Base-by-base conservation (phyloP, 2,888 invertebrate species). In the Apomyelois bistriatella region DNA sequence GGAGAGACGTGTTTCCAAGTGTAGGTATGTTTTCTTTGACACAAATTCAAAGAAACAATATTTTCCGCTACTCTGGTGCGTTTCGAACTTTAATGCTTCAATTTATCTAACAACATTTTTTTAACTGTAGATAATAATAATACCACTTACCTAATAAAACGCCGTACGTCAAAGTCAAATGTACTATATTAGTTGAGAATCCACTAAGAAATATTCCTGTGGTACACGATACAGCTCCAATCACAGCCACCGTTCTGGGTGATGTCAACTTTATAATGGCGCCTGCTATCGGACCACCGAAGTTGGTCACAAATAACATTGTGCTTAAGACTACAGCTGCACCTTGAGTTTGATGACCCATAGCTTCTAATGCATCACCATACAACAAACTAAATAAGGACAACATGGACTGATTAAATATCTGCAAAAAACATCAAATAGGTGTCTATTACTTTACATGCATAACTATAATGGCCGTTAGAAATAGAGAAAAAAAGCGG, bases 371-470 rank as follows among this genome's bases (percentile, higher is more conserved):
- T 56, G 93, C 90, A 60, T 93, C 93, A 41, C 93, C 94, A 62
- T 94, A 95, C 32, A 95, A 81, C 52, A 95, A 86, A 54, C 94
- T 94, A 74, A 94, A 94, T 42, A 94, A 86, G 3, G 94, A 94
- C 59, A 94, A 85, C 75, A 94, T 91, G 1, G 94, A 93, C 73
- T 94, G 93, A 74, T 94, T 94, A 61, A 94, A 93, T 77, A 94
- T 92, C 93, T 93, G 76, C 32, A 43, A 43, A 36, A 53, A 40
- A 42, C 10, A 12, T 13, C 15, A 12, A 5, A 12, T 12, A 12
- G 5, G 10, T 32, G 7, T 3, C 7, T 32, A 7, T 6, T 32
- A 8, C 9, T 32, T 32, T 4, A 9, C 1, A 32, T n/a, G n/a
- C n/a, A 32, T 32, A 32, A 32, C 1, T 1, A 32, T 32, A 28